Evolutionary conservation across 2,797 vertebrate genomes (phyloP).

Genomic region (Salmo trutta): DNA sequence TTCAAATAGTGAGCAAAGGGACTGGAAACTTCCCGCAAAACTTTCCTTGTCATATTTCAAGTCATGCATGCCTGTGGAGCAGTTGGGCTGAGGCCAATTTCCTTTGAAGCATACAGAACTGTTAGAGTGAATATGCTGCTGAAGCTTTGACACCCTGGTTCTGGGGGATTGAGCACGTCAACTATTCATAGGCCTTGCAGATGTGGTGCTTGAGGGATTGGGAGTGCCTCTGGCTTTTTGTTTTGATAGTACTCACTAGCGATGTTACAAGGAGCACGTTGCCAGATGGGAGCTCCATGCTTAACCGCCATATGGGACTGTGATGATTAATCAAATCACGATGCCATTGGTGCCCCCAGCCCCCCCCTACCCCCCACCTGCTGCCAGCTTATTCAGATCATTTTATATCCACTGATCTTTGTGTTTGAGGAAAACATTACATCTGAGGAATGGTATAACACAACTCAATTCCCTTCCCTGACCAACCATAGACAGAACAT

Average conservation of each 20-base stretch:
- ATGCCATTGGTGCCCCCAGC: constrained; percentile 27
- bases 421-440: not conserved
- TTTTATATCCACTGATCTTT: constrained; percentile 3
- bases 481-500: not conserved
- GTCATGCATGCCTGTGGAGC: not conserved
- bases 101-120: constrained; percentile 10
- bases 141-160: not conserved
- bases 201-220: constrained; percentile 33
- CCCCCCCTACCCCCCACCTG: constrained; percentile 33
- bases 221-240: constrained; percentile 43
- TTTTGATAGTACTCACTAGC: constrained; percentile 28
- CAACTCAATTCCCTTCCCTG: not conserved
- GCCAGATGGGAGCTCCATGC: constrained; percentile 58
- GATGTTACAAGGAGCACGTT: constrained; percentile 20
- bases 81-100: constrained; percentile 22
- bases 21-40: not conserved
- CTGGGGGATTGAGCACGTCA: constrained; percentile 8
- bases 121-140: constrained; percentile 6
- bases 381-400: constrained; percentile 21
- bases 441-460: not conserved
- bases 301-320: constrained; percentile 53
- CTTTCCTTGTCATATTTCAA: constrained; percentile 8
- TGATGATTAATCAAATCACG: constrained; percentile 44
- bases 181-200: constrained; percentile 20
- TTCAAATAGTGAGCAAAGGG: too few species aligned